A percentile compares a stretch with the other conserved stretches of the same genome.
These are phyloP conservation scores for Antennarius maculatus DNA, from an alignment of 2,797 vertebrate species.

Conservation along the genomic window DNA sequence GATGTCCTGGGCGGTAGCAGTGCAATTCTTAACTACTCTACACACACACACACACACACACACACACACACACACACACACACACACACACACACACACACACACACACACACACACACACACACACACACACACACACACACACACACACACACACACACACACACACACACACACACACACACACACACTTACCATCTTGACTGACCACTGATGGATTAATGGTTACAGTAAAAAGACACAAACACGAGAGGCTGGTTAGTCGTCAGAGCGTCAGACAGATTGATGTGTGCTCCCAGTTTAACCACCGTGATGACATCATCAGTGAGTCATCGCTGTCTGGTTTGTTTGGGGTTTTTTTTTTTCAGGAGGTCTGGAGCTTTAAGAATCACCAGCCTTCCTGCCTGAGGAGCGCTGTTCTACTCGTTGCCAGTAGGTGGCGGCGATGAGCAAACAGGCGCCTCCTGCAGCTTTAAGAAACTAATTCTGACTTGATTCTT, in stretches of 20 bases:
- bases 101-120: conserved; percentile 31
- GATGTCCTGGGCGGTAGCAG: conserved; percentile 18
- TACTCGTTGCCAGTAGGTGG: no score
- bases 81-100: conserved; percentile 26
- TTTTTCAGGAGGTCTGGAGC: no score
- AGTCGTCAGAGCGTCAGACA: conserved; percentile 42
- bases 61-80: conserved; percentile 42
- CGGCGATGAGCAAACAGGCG: no score
- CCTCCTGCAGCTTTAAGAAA: no score
- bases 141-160: conserved; percentile 21
- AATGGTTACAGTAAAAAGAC: conserved; percentile 74
- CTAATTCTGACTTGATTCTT: no score
- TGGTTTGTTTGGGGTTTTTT: no score
- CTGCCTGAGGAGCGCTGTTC: no score
- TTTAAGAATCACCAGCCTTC: no score
- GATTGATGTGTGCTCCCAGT: neutral
- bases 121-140: conserved; percentile 40
- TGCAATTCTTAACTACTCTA: conserved; percentile 4
- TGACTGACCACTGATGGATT: conserved; percentile 93
- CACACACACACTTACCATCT: conserved; percentile 86
- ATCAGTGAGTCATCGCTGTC: no score
- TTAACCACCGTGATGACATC: no score
- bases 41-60: conserved; percentile 30
- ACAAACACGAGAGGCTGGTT: conserved; percentile 60
- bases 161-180: conserved; percentile 28